These are phyloP conservation scores for Percina caprodes DNA, from an alignment of 2,113 vertebrate species.

Conservation along the genomic window DNA sequence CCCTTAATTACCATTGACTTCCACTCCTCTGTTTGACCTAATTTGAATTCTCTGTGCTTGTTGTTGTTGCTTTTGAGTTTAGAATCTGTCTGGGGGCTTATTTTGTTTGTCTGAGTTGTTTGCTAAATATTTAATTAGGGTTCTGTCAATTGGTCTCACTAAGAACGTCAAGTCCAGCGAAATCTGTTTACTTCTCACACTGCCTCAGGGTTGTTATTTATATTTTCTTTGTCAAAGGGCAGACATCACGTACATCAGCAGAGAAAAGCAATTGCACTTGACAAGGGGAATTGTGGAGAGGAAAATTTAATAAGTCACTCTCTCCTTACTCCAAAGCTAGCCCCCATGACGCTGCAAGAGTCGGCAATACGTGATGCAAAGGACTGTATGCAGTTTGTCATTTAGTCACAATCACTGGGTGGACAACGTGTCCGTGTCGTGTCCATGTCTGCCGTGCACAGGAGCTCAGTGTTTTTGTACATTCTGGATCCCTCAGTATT, in stretches of 20 bases:
- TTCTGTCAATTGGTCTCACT: constrained; percentile 50
- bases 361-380: neutral
- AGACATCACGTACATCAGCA: constrained; percentile 25
- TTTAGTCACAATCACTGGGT: neutral
- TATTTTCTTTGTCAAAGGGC: constrained; percentile 22
- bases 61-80: constrained; percentile 72
- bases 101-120: constrained; percentile 70
- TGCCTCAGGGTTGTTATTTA: constrained; percentile 31
- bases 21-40: constrained; percentile 58
- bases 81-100: constrained; percentile 59
- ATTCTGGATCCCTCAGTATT: constrained; percentile 24
- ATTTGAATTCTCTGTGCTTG: constrained; percentile 65
- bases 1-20: constrained; percentile 69
- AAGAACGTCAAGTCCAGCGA: constrained; percentile 63
- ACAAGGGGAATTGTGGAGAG: constrained; percentile 20
- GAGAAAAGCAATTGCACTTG: constrained; percentile 9
- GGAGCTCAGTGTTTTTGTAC: neutral
- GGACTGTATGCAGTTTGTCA: neutral
- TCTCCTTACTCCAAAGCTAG: neutral
- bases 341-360: constrained; percentile 16
- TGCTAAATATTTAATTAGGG: constrained; percentile 73
- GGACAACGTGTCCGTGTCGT: neutral
- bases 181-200: constrained; percentile 38
- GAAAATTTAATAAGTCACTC: constrained; percentile 29
- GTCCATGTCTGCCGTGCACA: neutral